phyloP scores from a whole-genome alignment of 2,797 vertebrate species.

The Characodon lateralis region DNA sequence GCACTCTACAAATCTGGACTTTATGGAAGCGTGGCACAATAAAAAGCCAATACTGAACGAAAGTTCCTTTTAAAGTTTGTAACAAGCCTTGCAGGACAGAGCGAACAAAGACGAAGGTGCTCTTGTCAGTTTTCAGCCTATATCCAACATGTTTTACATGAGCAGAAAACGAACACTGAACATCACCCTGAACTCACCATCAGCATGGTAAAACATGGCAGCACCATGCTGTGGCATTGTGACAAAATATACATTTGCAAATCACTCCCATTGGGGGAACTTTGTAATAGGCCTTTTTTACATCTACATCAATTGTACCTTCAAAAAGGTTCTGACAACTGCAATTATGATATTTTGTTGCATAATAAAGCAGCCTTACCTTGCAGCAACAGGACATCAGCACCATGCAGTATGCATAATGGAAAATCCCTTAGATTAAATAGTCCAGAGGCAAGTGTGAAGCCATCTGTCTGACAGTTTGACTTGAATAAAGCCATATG shows the following conservation, averaged over 20 bases:
- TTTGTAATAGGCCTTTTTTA: neutral
- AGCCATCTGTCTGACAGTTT: too few relatives aligned
- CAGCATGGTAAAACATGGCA: neutral
- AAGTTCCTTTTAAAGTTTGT: neutral
- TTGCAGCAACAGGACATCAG: too few relatives aligned
- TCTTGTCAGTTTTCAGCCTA: neutral
- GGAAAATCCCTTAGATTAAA: too few relatives aligned
- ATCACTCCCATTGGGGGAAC: neutral
- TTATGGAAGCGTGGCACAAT: too few relatives aligned
- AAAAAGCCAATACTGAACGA: neutral
- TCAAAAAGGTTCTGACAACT: too few relatives aligned
- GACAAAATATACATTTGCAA: neutral
- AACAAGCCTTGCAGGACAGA: neutral
- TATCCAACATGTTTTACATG: neutral
- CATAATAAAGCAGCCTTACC: too few relatives aligned
- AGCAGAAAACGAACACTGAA: neutral
- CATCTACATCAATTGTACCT: too few relatives aligned
- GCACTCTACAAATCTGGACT: too few relatives aligned
- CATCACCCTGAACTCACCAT: neutral
- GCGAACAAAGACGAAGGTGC: neutral
- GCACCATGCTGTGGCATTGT: neutral
- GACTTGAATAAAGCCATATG: too few relatives aligned
- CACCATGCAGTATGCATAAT: too few relatives aligned
- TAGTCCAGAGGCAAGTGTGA: too few relatives aligned
- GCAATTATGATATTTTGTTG: too few relatives aligned